A percentile compares a stretch with the other conserved stretches of the same genome.
Evolutionary conservation across 2,113 vertebrate genomes (phyloP).

Genomic region (Gadus chalcogrammus): DNA sequence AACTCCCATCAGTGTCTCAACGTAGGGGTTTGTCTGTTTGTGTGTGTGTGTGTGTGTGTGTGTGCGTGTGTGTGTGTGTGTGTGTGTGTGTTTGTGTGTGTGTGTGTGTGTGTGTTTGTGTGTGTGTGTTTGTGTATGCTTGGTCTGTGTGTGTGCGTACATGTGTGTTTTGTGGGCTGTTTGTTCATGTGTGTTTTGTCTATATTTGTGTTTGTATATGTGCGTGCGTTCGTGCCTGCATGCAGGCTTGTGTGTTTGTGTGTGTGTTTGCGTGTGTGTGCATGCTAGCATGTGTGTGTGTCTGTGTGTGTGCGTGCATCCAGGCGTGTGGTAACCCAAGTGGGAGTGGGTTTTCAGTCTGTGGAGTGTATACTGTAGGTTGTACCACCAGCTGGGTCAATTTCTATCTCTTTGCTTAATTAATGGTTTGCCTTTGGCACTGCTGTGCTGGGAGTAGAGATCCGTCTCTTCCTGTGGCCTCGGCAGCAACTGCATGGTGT

Average conservation of each 20-base stretch:
- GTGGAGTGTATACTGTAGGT: constrained; percentile 8
- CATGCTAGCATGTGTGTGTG: not conserved
- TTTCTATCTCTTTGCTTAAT: constrained; percentile 67
- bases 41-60: not conserved
- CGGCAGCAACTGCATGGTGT: constrained; percentile 19
- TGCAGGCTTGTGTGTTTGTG: not conserved
- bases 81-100: not conserved
- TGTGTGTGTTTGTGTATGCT: not conserved
- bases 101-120: constrained; percentile 12
- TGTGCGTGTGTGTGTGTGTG: constrained; percentile 12
- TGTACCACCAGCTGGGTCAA: constrained; percentile 63
- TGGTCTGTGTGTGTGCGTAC: constrained; percentile 2
- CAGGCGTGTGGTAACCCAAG: constrained; percentile 19
- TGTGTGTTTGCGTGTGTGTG: constrained; percentile 4
- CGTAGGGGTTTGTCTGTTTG: not conserved
- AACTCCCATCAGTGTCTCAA: constrained; percentile 15
- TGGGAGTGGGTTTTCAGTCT: constrained; percentile 4
- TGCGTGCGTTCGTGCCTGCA: constrained; percentile 5
- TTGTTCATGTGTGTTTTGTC: not conserved
- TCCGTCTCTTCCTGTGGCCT: constrained; percentile 53
- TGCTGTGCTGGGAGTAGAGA: constrained; percentile 48
- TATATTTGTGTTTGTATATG: not conserved
- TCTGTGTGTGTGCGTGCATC: constrained; percentile 17
- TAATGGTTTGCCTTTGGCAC: constrained; percentile 63
- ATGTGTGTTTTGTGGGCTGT: constrained; percentile 12